Conservation (phyloP, 2,113 vertebrate genomes). For the Mus pahari region DNA sequence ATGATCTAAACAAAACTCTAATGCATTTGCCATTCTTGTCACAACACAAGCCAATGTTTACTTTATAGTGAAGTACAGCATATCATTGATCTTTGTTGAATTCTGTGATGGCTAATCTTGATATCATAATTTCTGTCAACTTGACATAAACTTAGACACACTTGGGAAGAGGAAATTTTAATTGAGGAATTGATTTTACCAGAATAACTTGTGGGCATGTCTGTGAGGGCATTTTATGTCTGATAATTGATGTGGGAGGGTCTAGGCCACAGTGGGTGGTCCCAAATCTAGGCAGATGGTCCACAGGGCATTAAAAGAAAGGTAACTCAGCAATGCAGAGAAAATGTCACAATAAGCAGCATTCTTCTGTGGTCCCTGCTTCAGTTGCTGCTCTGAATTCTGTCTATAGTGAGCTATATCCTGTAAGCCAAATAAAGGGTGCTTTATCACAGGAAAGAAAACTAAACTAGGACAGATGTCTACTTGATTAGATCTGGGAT, state of each 20-base stretch:
- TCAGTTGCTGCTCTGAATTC: not conserved
- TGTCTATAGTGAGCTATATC: not conserved
- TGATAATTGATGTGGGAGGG: not conserved
- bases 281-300: too few species aligned
- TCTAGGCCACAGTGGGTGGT: not conserved
- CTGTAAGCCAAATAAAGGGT: not conserved
- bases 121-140: not conserved
- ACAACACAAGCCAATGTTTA: not conserved
- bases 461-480: not conserved
- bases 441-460: not conserved
- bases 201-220: not conserved
- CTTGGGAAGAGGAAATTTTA: not conserved
- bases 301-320: not conserved
- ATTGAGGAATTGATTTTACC: not conserved
- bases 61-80: not conserved
- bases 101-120: not conserved
- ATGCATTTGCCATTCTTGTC: not conserved
- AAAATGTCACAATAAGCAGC: not conserved
- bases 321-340: too few species aligned
- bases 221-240: not conserved
- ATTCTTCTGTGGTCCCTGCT: not conserved
- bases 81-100: not conserved
- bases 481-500: not conserved
- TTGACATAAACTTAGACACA: not conserved
- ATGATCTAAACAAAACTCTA: not conserved